phyloP scores from a whole-genome alignment of 2,797 vertebrate species.

The Darevskia nairensis region DNA sequence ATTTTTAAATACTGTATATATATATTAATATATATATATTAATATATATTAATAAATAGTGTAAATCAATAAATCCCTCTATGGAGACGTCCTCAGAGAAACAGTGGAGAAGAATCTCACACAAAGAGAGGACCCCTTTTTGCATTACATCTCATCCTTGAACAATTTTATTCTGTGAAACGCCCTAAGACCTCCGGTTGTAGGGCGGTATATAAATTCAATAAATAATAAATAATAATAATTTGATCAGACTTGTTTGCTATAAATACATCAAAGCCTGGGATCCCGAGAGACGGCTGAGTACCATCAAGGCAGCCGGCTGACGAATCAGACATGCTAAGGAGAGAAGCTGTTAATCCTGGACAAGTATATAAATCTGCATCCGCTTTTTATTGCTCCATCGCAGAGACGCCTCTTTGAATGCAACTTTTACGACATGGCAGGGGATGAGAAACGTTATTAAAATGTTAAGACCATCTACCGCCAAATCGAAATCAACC shows the following conservation, averaged over 20 bases:
- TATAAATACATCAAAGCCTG: not conserved
- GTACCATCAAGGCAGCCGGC: not conserved
- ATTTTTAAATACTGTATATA: no score
- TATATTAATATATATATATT: no score
- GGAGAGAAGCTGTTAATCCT: not conserved
- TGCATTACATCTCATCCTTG: not conserved
- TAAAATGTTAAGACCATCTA: not conserved
- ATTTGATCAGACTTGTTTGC: conserved; percentile 5
- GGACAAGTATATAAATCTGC: not conserved
- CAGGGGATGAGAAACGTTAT: not conserved
- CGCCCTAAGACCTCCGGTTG: no score
- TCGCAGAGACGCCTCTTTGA: not conserved
- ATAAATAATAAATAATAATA: no score
- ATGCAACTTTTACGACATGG: not conserved
- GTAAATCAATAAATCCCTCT: no score
- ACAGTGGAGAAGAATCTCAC: not conserved
- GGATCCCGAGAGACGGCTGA: not conserved
- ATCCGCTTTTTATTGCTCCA: not conserved
- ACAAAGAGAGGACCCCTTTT: no score
- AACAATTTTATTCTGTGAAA: no score
- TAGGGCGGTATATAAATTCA: no score
- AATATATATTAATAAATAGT: no score
- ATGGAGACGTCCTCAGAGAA: not conserved
- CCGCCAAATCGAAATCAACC: not conserved
- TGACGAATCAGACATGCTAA: not conserved